Evolutionary conservation across 2,888 invertebrate species (phyloP), one percentile per base, ranked within the genome.

Genomic region (Brachyopa scutellaris): DNA sequence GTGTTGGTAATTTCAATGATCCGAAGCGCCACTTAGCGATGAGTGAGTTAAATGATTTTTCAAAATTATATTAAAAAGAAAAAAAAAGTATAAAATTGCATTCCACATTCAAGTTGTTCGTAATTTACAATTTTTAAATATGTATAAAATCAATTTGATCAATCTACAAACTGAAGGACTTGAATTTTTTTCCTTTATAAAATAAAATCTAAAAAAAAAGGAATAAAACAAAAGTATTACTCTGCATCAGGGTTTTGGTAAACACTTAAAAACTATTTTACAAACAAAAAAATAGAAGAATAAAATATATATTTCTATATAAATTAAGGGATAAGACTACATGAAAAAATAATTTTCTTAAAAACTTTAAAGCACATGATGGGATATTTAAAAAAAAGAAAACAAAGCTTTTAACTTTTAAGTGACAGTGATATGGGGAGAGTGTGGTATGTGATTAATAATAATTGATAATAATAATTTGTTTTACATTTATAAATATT

Each of bases 321-420:
- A 72, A 74, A 74, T 76, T 26, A 79, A 57, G 38, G 23, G 45
- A 59, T 66, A 45, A 26, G 66, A 55, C 45, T 70, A 73, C 36
- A 67, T 42, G 33, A 59, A 45, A 61, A 36, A 42, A 76, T 5
- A 5, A 26, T 26, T 26, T 3, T 26, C 6, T 26, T 26, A 66
- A 59, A 77, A 80, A 84, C 80, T 83, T 85, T 85, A 77, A 86
- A 85, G 84, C 85, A 85, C 84, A 77, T 83, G 79, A 51, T 7
- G 45, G 51, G 66, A 85, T 76, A 84, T 64, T 42, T 55, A 49
- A 42, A 42, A 64, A n/a, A 21, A 69, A 73, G 61, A 66, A 80
- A 86, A 87, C 85, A 83, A 84, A 78, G 77, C n/a, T n/a, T n/a
- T 61, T 49, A 19, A 21, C 8, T 13, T 69, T 76, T 51, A 69